Evolutionary conservation across 2,113 vertebrate genomes (phyloP), one percentile per base, ranked within the genome.

Genomic region (human (Homo sapiens)): DNA sequence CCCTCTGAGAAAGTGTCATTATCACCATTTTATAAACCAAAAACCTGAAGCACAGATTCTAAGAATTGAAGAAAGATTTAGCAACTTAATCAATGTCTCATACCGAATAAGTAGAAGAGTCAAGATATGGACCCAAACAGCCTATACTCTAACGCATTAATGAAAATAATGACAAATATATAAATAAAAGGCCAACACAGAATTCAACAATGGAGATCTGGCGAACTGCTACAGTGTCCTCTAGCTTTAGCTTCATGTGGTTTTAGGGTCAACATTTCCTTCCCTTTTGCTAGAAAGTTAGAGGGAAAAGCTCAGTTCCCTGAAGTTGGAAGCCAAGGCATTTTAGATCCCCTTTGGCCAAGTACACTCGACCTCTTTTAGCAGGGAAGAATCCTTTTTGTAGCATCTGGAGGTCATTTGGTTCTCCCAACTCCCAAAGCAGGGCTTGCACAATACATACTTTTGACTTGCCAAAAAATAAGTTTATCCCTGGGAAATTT

Each of bases 391-490:
- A 97, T 91, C 45, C 20, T 80, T 90, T 95, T 92, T 84, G 70
- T 59, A 75, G 40, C 70, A 90, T 72, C 75, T 90, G n/a, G 59
- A 88, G 38, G 81, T 94, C 75, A 82, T 27, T 25, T 45, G 48
- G 61, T 73, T 97, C 87, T 95, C 48, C 76, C 85, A 94, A 50
- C n/a, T 93, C 86, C 83, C 95, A 95, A 61, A 22, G 45, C 50
- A 89, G 52, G 94, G 64, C 13, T 79, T 96, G 50, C 40, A 72
- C 0, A 61, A 76, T 80, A 35, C 92, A 96, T 96, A 95, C 23
- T 95, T 96, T 87, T 27, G 32, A 38, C 52, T 55, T 97, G 84
- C 92, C 97, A 96, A 95, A 84, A 98, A 95, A 84, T 66, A 88
- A 80, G 40, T 66, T 79, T 81, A 75, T 89, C 50, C 83, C 64